These are phyloP conservation scores for Hypolimnas misippus DNA, from an alignment of 2,888 invertebrate genomes.

Conservation along the genomic window DNA sequence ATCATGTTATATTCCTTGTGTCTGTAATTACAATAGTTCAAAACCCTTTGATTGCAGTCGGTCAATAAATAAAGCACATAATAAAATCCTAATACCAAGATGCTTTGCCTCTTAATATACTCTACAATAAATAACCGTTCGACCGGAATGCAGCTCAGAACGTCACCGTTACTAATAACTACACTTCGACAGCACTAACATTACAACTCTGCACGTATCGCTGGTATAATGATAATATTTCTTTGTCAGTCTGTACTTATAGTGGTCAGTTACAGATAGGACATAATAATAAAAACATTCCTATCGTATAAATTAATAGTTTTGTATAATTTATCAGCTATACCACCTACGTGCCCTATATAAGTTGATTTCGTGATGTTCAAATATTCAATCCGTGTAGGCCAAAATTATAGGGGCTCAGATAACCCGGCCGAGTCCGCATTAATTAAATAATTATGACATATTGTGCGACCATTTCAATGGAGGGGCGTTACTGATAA, in stretches of 20 bases:
- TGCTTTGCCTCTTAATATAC: not conserved
- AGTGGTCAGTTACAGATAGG: not conserved
- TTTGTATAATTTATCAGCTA: conserved; percentile 6
- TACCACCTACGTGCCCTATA: conserved; percentile 14
- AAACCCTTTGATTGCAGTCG: no score
- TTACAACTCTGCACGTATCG: not conserved
- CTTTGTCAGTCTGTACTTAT: not conserved
- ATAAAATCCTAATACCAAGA: no score
- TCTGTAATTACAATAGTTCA: no score
- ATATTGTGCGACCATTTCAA: conserved; percentile 78
- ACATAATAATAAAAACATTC: not conserved
- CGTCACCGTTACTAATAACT: not conserved
- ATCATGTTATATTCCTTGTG: no score
- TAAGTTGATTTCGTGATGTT: conserved; percentile 26
- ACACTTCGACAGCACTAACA: not conserved
- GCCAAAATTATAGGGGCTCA: conserved; percentile 66
- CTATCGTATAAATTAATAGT: not conserved
- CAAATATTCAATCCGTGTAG: conserved; percentile 57
- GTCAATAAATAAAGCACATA: no score
- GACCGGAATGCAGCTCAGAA: not conserved
- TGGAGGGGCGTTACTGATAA: conserved; percentile 74
- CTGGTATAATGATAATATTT: not conserved
- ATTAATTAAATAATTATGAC: conserved; percentile 83
- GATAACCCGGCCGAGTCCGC: conserved; percentile 72
- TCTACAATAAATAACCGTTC: not conserved